Percentiles rank a stretch among this genome's conserved stretches.
Conservation (phyloP, 1,140 invertebrate species). For the Pentalonia nigronervosa region DNA sequence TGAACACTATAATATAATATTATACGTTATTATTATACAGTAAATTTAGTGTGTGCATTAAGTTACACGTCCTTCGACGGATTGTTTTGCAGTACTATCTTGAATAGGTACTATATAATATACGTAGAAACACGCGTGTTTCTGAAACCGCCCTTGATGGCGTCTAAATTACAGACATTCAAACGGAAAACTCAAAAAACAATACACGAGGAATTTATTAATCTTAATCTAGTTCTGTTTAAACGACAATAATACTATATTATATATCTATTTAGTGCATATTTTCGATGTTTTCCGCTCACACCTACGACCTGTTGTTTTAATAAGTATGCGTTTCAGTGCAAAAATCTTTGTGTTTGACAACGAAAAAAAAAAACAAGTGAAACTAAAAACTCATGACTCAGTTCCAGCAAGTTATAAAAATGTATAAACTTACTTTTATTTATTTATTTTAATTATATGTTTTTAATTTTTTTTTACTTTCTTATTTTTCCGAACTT, state of each 20-base stretch:
- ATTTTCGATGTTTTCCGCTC: not conserved
- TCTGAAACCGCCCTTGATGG: no score
- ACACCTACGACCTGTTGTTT: no score
- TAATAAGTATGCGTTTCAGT: not conserved
- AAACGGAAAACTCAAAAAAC: no score
- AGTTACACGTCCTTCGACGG: not conserved
- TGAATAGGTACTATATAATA: not conserved
- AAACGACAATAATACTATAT: rapidly evolving
- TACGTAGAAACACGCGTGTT: not conserved
- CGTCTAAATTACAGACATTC: not conserved
- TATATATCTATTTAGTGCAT: not conserved
- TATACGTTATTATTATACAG: not conserved
- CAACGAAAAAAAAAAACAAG: not conserved
- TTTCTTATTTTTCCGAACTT: not conserved
- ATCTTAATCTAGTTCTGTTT: not conserved
- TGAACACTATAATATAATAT: no score
- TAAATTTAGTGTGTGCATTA: no score
- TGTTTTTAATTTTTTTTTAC: not conserved
- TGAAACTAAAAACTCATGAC: not conserved
- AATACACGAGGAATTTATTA: no score
- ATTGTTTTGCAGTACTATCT: not conserved
- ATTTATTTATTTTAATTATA: not conserved
- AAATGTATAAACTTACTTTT: not conserved
- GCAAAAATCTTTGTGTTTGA: not conserved
- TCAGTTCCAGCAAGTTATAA: not conserved